Percentiles rank a stretch among this genome's conserved stretches.
Evolutionary conservation across 2,888 invertebrate species (phyloP).

Genomic region (Conistra vaccinii): DNA sequence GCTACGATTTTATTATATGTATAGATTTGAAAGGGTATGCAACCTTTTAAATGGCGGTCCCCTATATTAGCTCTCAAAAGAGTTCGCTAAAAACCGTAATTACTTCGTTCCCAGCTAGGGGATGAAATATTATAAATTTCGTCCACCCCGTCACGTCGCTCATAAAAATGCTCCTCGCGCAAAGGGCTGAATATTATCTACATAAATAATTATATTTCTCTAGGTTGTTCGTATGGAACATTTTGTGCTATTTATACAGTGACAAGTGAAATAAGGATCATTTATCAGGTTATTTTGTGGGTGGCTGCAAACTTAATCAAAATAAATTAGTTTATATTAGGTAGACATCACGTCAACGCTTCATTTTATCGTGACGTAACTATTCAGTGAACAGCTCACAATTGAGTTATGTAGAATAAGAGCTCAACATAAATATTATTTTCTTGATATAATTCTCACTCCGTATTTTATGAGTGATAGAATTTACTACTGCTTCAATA

Average conservation of each 20-base stretch:
- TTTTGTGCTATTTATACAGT: not conserved
- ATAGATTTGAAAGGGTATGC: conserved; percentile 9
- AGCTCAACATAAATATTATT: no score
- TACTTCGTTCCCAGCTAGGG: conserved; percentile 18
- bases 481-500: no score
- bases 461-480: no score
- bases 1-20: no score
- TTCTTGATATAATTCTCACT: no score
- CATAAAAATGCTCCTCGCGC: conserved; percentile 29
- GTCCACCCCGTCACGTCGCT: conserved; percentile 20
- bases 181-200: conserved; percentile 28
- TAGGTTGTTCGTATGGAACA: not conserved
- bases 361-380: not conserved
- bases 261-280: not conserved
- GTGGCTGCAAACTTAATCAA: not conserved
- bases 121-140: conserved; percentile 38
- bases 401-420: no score
- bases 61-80: conserved; percentile 14
- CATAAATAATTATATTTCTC: conserved; percentile 11
- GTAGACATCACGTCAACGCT: not conserved
- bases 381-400: no score
- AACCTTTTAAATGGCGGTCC: not conserved
- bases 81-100: conserved; percentile 37
- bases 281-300: not conserved
- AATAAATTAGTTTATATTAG: not conserved